Evolutionary conservation across 53 echinoderm and acorn worm genomes (phyloP), one percentile per base, ranked within the genome.

Genomic region (Actinopyga echinites): DNA sequence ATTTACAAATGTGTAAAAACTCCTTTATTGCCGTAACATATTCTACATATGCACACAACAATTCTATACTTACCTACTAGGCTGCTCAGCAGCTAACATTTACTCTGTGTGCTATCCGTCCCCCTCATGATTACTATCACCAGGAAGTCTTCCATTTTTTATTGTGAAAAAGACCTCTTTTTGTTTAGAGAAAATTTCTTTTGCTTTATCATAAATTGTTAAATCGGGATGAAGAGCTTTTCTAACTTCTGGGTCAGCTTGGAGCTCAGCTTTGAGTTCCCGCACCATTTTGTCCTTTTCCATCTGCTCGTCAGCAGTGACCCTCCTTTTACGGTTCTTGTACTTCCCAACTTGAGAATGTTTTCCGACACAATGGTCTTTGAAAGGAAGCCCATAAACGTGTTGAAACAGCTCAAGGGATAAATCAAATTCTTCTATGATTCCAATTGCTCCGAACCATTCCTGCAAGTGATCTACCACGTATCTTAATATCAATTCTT

Each of bases 401-500:
- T 94, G 87, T 37, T 99, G 90, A 8, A 91, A 57, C 93, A 99
- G 89, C 2, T 58, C 84, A 40, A 99, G 36, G 1, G 94, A 82
- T 11, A 92, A 68, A 21, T 99, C 99, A 74, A 92, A 99, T 57
- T 92, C 85, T 21, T 99, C 91, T 5, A 89, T 85, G 43, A 99
- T 75, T 34, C 94, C 95, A 24, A 99, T 87, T 11, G 92, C 91
- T 8, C 94, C 79, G 28, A 99, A 99, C 85, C 92, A 99, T 55
- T 89, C 86, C 56, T 99, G 91, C 9, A 99, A 33, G 78, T 95
- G 95, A 53, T 92, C 79, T 12, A 90, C 42, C 57, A 83, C 79
- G 56, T 92, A 92, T 25, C 84, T 49, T 24, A 94, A 80, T 20
- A 99, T 49, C 0, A 56, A 34, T 8, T 74, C 80, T 34, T 82